Conservation (phyloP, 1,140 invertebrate species). For the Plectrocnemia conspersa region DNA sequence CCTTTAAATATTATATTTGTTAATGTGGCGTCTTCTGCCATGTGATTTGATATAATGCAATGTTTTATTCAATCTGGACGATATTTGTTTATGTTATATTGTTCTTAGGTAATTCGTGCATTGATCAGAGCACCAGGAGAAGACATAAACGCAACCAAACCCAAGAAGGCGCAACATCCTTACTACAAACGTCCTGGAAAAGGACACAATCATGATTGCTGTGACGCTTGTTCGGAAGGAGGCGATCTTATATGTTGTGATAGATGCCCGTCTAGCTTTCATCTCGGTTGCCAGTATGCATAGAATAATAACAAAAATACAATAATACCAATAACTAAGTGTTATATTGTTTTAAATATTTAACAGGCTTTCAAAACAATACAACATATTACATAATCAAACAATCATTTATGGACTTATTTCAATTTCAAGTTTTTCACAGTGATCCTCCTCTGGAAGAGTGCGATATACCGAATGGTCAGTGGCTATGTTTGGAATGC, state of each 20-base stretch:
- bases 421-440: slow-evolving; percentile 6
- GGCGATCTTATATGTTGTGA: slow-evolving; percentile 95
- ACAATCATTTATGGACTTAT: background rate
- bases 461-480: slow-evolving; percentile 81
- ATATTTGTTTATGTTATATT: no score
- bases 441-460: slow-evolving; percentile 87
- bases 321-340: background rate
- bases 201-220: slow-evolving; percentile 89
- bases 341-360: no score
- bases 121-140: slow-evolving; percentile 80
- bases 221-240: slow-evolving; percentile 88
- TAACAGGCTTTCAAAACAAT: no score
- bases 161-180: slow-evolving; percentile 67
- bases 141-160: slow-evolving; percentile 61
- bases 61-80: no score
- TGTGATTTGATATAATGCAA: no score
- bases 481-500: slow-evolving; percentile 87
- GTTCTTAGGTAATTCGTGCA: slow-evolving; percentile 76
- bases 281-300: slow-evolving; percentile 88
- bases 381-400: no score
- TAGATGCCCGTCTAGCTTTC: slow-evolving; percentile 90
- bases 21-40: no score
- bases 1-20: no score
- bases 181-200: slow-evolving; percentile 82
- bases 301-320: slow-evolving; percentile 6